Base-by-base conservation (phyloP, 2,113 vertebrate species). In the Oplegnathus fasciatus region DNA sequence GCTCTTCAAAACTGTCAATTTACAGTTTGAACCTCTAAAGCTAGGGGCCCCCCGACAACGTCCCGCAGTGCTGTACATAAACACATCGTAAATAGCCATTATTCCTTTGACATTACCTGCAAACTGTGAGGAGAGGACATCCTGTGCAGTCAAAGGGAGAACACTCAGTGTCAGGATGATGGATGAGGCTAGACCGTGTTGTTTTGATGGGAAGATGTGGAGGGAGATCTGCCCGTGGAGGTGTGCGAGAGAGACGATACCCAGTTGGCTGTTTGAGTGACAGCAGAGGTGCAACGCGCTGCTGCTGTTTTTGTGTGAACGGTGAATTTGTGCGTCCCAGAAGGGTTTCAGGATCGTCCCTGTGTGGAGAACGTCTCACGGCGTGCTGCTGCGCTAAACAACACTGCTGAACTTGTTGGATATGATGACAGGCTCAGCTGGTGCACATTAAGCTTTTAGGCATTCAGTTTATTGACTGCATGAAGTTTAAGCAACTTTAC, bases 1-100 rank as follows among this genome's bases (percentile, higher is more conserved):
- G 60, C 40, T 40, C 66, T 71, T 46, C 4, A 79, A 82, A 76
- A 65, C 60, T 75, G 40, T 83, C 82, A 78, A 26, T 77, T 88
- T 75, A 67, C 78, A 75, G 68, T 26, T 9, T 64, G 69, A 69
- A 69, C 6, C 71, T 69, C 37, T 28, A 37, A 75, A 84, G 48
- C 71, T 17, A 34, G 73, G 72, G 46, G 54, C 64, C 83, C 50
- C 50, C 7, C 28, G 26, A 68, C 83, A 37, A 40, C 14, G 28
- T 22, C 74, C 80, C 55, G 24, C 74, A 71, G 44, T 24, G 57
- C 42, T 26, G 67, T 42, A 50, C 57, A 66, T 72, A 52, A 85
- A 83, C 60, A 61, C 73, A 32, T 54, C 11, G 52, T 86, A 87
- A 88, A 89, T 66, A 91, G 58, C 87, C 74, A 84, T 91, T 90